Conservation (phyloP, 1,140 invertebrate genomes). For the Metopolophium dirhodum region DNA sequence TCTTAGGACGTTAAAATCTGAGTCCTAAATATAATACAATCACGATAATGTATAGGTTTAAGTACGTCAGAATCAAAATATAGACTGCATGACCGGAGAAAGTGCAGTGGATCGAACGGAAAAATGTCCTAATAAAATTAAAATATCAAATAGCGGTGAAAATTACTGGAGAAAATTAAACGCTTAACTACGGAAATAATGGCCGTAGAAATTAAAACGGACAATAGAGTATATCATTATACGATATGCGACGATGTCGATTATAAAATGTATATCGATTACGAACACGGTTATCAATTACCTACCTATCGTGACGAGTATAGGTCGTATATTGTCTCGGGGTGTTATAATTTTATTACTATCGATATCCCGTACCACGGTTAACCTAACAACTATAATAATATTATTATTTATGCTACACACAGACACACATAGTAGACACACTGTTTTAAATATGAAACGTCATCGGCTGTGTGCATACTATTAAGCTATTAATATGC, state of each 20-base stretch:
- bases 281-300: background rate
- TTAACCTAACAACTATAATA: background rate
- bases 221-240: background rate
- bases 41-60: background rate
- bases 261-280: background rate
- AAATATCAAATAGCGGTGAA: background rate
- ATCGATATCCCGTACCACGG: background rate
- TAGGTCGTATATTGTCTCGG: background rate
- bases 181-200: background rate
- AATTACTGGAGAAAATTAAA: background rate
- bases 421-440: background rate
- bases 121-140: background rate
- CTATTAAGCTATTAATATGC: background rate
- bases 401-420: background rate
- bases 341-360: background rate
- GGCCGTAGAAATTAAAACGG: background rate
- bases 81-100: background rate
- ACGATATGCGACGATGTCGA: background rate
- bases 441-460: background rate
- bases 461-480: too few species aligned
- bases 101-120: background rate
- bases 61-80: background rate
- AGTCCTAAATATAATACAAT: background rate
- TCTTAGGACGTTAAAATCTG: background rate
- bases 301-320: background rate